These are phyloP conservation scores for Hyppa rectilinea DNA, from an alignment of 2,888 invertebrate species.

Conservation along the genomic window DNA sequence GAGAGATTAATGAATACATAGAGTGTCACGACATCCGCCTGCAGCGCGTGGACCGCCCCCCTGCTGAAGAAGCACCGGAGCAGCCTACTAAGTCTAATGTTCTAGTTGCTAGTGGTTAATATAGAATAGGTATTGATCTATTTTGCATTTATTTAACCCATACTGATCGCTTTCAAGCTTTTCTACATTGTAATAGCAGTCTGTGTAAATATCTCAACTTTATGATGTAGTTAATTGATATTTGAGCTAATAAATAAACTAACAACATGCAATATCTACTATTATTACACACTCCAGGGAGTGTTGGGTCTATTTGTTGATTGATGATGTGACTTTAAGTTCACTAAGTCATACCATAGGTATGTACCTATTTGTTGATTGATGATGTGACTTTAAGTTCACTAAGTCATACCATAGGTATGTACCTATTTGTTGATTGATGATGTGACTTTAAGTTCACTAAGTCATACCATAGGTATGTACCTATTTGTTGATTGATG, in stretches of 20 bases:
- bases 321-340: background rate
- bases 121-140: background rate
- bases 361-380: background rate
- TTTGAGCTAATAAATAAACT: conserved; percentile 9
- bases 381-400: background rate
- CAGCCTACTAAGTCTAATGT: conserved; percentile 88
- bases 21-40: conserved; percentile 97
- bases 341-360: background rate
- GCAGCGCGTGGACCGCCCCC: conserved; percentile 84
- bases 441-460: background rate
- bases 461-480: background rate
- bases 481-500: background rate
- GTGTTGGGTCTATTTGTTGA: background rate
- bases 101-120: conserved; percentile 87
- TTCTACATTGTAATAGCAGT: conserved; percentile 10
- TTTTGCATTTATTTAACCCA: conserved; percentile 14
- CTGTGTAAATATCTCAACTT: conserved; percentile 18
- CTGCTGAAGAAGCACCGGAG: conserved; percentile 71
- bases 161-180: conserved; percentile 18
- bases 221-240: background rate
- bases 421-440: background rate
- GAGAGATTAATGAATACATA: conserved; percentile 97
- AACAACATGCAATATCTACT: background rate
- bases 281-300: background rate
- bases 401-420: background rate